phyloP scores from a whole-genome alignment of 1,140 invertebrate species.

The Brachionus calyciflorus region DNA sequence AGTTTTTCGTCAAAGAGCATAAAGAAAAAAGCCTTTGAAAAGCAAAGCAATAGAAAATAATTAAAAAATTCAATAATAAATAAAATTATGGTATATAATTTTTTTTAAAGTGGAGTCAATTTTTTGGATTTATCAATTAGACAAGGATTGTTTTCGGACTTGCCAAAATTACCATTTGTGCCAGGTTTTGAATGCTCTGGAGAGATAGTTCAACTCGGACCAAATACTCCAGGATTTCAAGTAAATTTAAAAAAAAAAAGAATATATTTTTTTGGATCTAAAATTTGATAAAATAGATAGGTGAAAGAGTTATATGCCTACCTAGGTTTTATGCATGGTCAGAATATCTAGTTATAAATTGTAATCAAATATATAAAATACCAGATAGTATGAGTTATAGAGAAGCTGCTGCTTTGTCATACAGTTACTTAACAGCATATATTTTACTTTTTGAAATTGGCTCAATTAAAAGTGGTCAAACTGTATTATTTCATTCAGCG shows the following conservation, averaged over 20 bases:
- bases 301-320: slow-evolving; percentile 78
- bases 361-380: slow-evolving; percentile 74
- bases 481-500: slow-evolving; percentile 78
- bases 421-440: slow-evolving; percentile 81
- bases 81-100: not conserved
- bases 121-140: slow-evolving; percentile 74
- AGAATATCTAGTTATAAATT: slow-evolving; percentile 74
- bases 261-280: not conserved
- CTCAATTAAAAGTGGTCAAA: slow-evolving; percentile 73
- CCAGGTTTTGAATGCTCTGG: slow-evolving; percentile 83
- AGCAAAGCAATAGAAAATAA: too few relatives aligned
- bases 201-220: slow-evolving; percentile 74
- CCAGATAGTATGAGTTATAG: slow-evolving; percentile 72
- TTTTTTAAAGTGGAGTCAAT: slow-evolving; percentile 60
- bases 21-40: too few relatives aligned
- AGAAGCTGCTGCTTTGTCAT: slow-evolving; percentile 76
- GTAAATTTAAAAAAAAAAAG: too few relatives aligned
- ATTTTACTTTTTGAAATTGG: slow-evolving; percentile 79
- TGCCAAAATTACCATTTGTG: slow-evolving; percentile 79
- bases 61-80: not conserved
- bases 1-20: too few relatives aligned
- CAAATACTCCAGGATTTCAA: slow-evolving; percentile 76
- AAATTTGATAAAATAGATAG: slow-evolving; percentile 58
- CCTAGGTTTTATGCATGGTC: slow-evolving; percentile 80
- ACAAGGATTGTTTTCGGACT: slow-evolving; percentile 76